phyloP scores from a whole-genome alignment of 2,888 invertebrate species.

The Maniola hyperantus region DNA sequence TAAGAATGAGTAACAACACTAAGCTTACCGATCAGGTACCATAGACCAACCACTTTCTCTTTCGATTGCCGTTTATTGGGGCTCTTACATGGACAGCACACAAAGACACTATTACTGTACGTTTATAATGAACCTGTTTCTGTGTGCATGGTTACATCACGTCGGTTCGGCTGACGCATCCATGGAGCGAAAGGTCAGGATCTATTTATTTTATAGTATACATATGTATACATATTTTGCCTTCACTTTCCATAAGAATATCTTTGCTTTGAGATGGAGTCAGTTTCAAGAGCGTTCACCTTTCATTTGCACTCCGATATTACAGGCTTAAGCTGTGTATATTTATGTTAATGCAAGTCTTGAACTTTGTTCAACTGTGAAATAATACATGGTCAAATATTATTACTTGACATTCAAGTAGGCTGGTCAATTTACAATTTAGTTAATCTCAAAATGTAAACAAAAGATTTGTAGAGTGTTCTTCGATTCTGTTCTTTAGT shows the following conservation, averaged over 20 bases:
- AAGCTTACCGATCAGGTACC: slow-evolving; percentile 33
- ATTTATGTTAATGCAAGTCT: slow-evolving; percentile 18
- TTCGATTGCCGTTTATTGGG: slow-evolving; percentile 62
- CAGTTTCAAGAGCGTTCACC: slow-evolving; percentile 59
- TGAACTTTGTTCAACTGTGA: slow-evolving; percentile 18
- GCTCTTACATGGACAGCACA: slow-evolving; percentile 50
- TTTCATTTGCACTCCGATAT: slow-evolving; percentile 24
- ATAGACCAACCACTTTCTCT: slow-evolving; percentile 75
- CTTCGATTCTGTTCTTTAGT: no score
- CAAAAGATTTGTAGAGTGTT: no score
- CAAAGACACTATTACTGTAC: slow-evolving; percentile 44
- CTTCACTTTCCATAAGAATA: slow-evolving; percentile 71
- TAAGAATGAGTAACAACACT: slow-evolving; percentile 20
- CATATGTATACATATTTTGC: slow-evolving; percentile 43
- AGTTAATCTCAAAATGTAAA: neutral
- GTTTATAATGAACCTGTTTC: slow-evolving; percentile 37
- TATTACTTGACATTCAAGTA: slow-evolving; percentile 7
- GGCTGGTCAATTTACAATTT: neutral
- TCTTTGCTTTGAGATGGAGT: slow-evolving; percentile 52
- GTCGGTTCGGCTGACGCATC: slow-evolving; percentile 74
- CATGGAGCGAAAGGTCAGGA: slow-evolving; percentile 72
- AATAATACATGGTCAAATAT: slow-evolving; percentile 16
- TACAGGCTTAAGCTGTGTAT: neutral
- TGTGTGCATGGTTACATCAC: slow-evolving; percentile 65
- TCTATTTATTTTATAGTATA: slow-evolving; percentile 64